Conservation (phyloP, 1,140 invertebrate genomes). For the Scaptomyza hsui region DNA sequence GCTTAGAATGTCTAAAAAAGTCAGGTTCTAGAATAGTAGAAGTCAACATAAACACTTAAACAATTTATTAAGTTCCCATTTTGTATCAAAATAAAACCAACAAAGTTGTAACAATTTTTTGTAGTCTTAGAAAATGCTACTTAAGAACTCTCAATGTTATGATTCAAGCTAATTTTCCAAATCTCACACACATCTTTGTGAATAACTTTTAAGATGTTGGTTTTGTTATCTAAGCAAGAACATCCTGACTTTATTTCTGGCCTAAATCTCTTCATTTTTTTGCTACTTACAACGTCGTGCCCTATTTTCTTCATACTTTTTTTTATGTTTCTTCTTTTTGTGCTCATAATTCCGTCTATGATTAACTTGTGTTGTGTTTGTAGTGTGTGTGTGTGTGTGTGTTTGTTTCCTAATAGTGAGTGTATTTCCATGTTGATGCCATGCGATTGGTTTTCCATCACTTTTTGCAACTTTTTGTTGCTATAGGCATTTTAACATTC, state of each 20-base stretch:
- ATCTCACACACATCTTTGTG: slow-evolving; percentile 1
- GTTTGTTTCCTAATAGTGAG: background rate
- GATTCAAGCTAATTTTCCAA: background rate
- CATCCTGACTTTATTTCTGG: background rate
- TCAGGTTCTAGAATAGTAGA: too few relatives aligned
- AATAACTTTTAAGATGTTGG: slow-evolving; percentile 11
- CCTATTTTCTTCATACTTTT: background rate
- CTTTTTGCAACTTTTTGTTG: slow-evolving; percentile 1
- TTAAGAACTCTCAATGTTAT: background rate
- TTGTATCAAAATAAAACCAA: too few relatives aligned
- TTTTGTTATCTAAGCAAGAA: slow-evolving; percentile 2
- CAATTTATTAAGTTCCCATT: too few relatives aligned
- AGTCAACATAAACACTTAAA: too few relatives aligned
- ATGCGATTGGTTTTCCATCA: slow-evolving; percentile 4
- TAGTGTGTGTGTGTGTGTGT: background rate
- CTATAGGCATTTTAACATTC: background rate
- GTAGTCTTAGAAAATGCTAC: too few relatives aligned
- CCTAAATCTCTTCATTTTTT: background rate
- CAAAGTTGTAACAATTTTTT: too few relatives aligned
- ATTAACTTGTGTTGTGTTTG: slow-evolving; percentile 23
- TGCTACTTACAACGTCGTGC: slow-evolving; percentile 5
- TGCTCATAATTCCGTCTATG: slow-evolving; percentile 32
- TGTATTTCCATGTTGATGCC: slow-evolving; percentile 1
- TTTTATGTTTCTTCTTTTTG: slow-evolving; percentile 13
- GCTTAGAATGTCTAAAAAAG: too few relatives aligned